phyloP scores from a whole-genome alignment of 2,888 invertebrate species.

The Diloba caeruleocephala region DNA sequence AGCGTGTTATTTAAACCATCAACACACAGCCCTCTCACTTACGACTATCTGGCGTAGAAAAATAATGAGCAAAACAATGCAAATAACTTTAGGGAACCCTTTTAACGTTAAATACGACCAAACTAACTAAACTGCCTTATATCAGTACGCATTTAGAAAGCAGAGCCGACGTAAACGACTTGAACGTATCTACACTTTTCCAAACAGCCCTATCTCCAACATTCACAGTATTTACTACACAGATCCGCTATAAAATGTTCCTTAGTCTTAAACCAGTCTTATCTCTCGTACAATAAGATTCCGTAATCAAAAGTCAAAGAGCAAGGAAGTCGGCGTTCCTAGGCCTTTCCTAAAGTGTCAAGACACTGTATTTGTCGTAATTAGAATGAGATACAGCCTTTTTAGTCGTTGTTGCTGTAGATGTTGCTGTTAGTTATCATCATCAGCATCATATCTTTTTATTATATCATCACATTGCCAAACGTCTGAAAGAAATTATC shows the following conservation, averaged over 20 bases:
- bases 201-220: slow-evolving; percentile 37
- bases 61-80: slow-evolving; percentile 27
- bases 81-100: slow-evolving; percentile 32
- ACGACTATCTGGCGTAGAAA: slow-evolving; percentile 32
- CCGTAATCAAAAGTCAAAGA: slow-evolving; percentile 44
- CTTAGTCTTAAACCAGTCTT: slow-evolving; percentile 45
- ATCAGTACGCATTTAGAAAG: slow-evolving; percentile 30
- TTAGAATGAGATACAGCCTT: slow-evolving; percentile 25
- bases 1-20: too few relatives aligned
- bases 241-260: slow-evolving; percentile 39
- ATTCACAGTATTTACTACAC: slow-evolving; percentile 6
- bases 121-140: slow-evolving; percentile 29
- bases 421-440: neutral
- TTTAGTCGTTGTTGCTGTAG: neutral
- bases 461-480: too few relatives aligned
- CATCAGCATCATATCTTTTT: neutral
- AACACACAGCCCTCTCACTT: slow-evolving; percentile 19
- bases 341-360: slow-evolving; percentile 22
- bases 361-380: slow-evolving; percentile 21
- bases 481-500: too few relatives aligned
- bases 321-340: slow-evolving; percentile 24
- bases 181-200: slow-evolving; percentile 15
- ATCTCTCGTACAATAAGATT: slow-evolving; percentile 51
- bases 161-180: slow-evolving; percentile 34
- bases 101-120: slow-evolving; percentile 21